Percentiles rank a stretch among this genome's conserved stretches.
These are phyloP conservation scores for Opisthocomus hoazin DNA, from an alignment of 2,113 vertebrate genomes.

Conservation along the genomic window DNA sequence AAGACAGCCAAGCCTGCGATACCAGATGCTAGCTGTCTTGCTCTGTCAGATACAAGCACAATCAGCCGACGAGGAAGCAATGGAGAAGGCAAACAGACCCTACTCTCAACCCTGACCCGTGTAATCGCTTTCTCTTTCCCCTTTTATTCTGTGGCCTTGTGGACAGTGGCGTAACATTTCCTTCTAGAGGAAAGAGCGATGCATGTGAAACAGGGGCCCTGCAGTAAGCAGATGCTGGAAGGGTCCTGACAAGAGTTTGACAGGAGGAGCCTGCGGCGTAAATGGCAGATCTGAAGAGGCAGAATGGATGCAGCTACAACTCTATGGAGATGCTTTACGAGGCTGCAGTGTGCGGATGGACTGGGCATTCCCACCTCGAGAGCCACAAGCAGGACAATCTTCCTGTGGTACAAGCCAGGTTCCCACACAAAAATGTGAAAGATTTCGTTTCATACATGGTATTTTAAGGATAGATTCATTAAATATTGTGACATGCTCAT, in stretches of 20 bases:
- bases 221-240: neutral
- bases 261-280: neutral
- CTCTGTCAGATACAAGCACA: neutral
- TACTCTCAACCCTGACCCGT: neutral
- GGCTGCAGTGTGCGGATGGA: neutral
- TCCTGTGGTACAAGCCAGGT: neutral
- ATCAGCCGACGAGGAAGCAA: neutral
- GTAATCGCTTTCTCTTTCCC: neutral
- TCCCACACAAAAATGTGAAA: neutral
- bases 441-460: neutral
- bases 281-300: neutral
- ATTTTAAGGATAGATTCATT: neutral
- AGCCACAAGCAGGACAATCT: neutral
- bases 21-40: neutral
- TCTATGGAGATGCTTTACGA: accelerated
- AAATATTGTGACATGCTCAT: neutral
- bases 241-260: neutral
- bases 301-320: neutral
- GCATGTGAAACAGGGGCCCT: neutral
- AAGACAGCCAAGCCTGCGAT: neutral
- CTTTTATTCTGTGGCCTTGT: neutral
- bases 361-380: accelerated
- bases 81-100: neutral
- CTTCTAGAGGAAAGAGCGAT: neutral
- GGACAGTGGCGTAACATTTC: neutral